Conservation (phyloP, 2,113 vertebrate species). For the Machaerirhynchus nigripectus region DNA sequence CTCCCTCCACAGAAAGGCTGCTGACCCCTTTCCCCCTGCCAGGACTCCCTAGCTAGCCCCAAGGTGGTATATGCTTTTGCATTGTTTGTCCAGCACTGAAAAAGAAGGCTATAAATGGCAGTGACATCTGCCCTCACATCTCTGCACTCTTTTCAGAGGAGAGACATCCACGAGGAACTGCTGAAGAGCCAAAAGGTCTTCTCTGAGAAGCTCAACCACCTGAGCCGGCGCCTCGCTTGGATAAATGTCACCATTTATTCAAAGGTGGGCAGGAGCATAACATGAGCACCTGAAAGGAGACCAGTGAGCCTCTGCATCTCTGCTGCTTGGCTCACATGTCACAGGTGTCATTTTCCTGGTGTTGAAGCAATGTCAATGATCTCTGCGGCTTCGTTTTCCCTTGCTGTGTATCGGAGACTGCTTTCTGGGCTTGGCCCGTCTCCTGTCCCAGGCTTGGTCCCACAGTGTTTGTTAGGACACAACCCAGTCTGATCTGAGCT, state of each 20-base stretch:
- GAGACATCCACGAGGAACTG: conserved; percentile 90
- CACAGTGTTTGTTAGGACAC: background rate
- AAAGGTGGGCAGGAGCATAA: conserved; percentile 76
- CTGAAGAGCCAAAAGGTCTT: conserved; percentile 96
- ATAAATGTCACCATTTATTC: conserved; percentile 99
- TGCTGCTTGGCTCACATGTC: background rate
- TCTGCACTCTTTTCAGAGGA: conserved; percentile 76
- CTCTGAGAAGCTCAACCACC: conserved; percentile 94
- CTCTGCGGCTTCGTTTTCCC: background rate
- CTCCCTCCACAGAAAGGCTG: background rate
- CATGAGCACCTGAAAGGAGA: background rate
- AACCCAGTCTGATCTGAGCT: background rate
- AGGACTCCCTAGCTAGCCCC: background rate
- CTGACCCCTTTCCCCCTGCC: background rate
- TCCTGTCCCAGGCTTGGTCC: background rate
- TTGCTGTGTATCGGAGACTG: background rate
- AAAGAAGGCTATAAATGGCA: background rate
- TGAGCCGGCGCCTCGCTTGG: conserved; percentile 94
- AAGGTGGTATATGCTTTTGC: background rate
- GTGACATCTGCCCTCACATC: background rate
- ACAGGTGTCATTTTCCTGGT: background rate
- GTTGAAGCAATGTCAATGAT: background rate
- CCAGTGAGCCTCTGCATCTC: background rate
- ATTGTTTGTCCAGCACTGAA: background rate
- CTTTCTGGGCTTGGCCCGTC: background rate